phyloP scores from a whole-genome alignment of 37 sponge, comb jelly and placozoan genomes.

The Haliclona indistincta region DNA sequence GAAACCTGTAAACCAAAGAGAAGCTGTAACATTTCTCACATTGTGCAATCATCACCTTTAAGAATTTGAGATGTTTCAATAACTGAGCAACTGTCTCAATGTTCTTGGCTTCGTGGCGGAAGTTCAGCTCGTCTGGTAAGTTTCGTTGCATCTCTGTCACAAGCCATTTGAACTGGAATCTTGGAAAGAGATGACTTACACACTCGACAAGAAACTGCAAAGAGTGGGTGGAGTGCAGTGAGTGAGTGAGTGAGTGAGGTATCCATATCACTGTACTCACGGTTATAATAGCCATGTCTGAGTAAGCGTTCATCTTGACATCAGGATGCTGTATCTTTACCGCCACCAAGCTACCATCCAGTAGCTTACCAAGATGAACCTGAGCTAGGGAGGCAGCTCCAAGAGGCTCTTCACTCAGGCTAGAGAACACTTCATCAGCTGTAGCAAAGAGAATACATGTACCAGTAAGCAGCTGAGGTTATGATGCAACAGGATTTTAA shows the following conservation, averaged over 20 bases:
- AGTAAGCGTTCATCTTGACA: constrained; percentile 76
- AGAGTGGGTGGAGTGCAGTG: not conserved
- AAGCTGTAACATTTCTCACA: too few relatives aligned
- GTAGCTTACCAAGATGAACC: constrained; percentile 76
- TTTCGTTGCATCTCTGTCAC: constrained; percentile 73
- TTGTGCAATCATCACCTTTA: too few relatives aligned
- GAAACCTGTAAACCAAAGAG: constrained; percentile 64
- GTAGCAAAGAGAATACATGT: not conserved
- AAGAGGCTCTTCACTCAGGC: constrained; percentile 64
- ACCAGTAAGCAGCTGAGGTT: not conserved
- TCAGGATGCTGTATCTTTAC: constrained; percentile 92
- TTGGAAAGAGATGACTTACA: constrained; percentile 76
- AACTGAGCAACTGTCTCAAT: constrained; percentile 70
- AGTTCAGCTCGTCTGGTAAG: constrained; percentile 88
- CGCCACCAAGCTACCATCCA: constrained; percentile 70
- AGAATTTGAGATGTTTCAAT: constrained; percentile 13
- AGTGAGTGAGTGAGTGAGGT: too few relatives aligned
- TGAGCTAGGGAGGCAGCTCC: constrained; percentile 91
- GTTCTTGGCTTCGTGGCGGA: constrained; percentile 83
- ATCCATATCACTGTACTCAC: constrained; percentile 26
- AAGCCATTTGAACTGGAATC: constrained; percentile 88
- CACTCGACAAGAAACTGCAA: constrained; percentile 76
- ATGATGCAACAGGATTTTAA: not conserved
- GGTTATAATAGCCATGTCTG: constrained; percentile 80
- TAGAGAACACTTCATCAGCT: constrained; percentile 72